These are phyloP conservation scores for Lasioglossum figueresi DNA, from an alignment of 2,888 invertebrate genomes.

Conservation along the genomic window DNA sequence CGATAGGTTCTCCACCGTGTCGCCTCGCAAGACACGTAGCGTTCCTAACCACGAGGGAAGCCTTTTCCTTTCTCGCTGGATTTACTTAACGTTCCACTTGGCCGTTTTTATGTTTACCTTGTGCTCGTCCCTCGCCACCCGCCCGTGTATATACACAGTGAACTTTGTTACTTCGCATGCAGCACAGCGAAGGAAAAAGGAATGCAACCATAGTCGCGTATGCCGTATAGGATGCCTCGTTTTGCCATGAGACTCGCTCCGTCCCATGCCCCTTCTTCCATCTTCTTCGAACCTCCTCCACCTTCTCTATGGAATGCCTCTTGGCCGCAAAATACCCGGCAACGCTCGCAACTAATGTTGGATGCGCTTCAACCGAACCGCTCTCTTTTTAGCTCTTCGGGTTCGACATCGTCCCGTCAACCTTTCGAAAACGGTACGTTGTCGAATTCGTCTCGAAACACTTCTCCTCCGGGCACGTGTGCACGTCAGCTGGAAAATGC, in stretches of 20 bases:
- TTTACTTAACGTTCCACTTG: conserved; percentile 63
- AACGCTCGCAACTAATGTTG: conserved; percentile 16
- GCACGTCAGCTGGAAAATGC: not conserved
- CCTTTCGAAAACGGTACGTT: not conserved
- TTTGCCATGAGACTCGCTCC: conserved; percentile 4
- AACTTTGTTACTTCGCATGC: conserved; percentile 49
- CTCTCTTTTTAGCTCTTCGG: not conserved
- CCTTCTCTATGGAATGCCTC: conserved; percentile 22
- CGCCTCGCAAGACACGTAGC: conserved; percentile 40
- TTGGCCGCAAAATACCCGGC: conserved; percentile 25
- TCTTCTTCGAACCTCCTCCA: not conserved
- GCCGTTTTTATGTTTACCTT: conserved; percentile 60
- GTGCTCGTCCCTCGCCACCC: conserved; percentile 44
- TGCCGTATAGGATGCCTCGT: conserved; percentile 14
- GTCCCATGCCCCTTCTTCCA: not conserved
- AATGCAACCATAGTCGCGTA: conserved; percentile 40
- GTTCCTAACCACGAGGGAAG: conserved; percentile 54
- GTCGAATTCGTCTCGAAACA: not conserved
- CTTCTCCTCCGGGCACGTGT: not conserved
- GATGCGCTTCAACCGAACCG: conserved; percentile 4
- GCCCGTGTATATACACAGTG: conserved; percentile 5
- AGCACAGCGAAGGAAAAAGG: conserved; percentile 27
- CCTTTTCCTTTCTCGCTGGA: conserved; percentile 57
- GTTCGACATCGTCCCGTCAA: not conserved
- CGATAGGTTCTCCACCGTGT: conserved; percentile 16